Percentiles rank a stretch among this genome's conserved stretches.
These are phyloP conservation scores for Eumaeus atala DNA, from an alignment of 1,140 invertebrate species.

Conservation along the genomic window DNA sequence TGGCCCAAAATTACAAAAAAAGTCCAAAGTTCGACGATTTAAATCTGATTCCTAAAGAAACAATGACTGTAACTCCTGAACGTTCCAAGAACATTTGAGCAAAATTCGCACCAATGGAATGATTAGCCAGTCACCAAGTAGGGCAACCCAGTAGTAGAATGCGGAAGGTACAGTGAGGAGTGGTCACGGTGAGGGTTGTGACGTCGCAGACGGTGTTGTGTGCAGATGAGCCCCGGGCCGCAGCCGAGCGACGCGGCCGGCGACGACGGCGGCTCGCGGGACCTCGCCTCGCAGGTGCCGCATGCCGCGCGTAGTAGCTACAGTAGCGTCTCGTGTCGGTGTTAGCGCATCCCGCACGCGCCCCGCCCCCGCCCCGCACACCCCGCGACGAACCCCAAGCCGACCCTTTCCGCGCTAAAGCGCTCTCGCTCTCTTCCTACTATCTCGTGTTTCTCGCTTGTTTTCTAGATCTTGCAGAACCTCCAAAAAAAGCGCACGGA, in stretches of 20 bases:
- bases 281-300: conserved; percentile 77
- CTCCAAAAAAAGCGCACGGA: conserved; percentile 97
- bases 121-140: conserved; percentile 28
- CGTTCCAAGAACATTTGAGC: conserved; percentile 18
- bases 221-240: conserved; percentile 77
- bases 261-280: conserved; percentile 73
- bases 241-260: conserved; percentile 75
- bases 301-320: conserved; percentile 46
- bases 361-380: conserved; percentile 54
- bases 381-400: conserved; percentile 43
- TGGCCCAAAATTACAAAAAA: conserved; percentile 10
- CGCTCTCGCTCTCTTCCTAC: conserved; percentile 76
- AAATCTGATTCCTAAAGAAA: background rate
- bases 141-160: conserved; percentile 20
- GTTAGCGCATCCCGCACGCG: conserved; percentile 67
- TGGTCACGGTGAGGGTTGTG: conserved; percentile 51
- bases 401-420: conserved; percentile 50
- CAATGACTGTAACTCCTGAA: background rate
- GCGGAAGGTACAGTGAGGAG: conserved; percentile 18
- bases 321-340: conserved; percentile 44
- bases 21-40: background rate
- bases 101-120: conserved; percentile 25
- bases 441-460: conserved; percentile 85
- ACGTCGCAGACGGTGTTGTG: conserved; percentile 67
- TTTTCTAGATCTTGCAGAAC: conserved; percentile 97